These are phyloP conservation scores for Tyria jacobaeae DNA, from an alignment of 2,888 invertebrate species.

Conservation along the genomic window DNA sequence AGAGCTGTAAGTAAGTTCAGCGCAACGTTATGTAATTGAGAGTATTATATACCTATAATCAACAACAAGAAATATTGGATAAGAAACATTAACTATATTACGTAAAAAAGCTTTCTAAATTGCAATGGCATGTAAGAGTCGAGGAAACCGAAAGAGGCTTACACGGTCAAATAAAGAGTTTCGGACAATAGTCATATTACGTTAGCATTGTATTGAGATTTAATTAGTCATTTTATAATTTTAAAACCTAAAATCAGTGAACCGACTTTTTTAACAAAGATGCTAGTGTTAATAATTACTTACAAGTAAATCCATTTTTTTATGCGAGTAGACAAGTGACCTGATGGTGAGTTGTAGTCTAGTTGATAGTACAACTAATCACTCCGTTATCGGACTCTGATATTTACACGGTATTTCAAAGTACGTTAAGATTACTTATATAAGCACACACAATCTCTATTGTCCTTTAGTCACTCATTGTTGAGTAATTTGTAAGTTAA, in stretches of 20 bases:
- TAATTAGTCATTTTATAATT: neutral
- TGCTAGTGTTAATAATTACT: conserved; percentile 3
- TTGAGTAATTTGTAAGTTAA: no score
- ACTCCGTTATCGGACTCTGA: conserved; percentile 32
- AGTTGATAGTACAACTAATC: conserved; percentile 24
- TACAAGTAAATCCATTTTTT: conserved; percentile 7
- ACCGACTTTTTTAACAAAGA: neutral
- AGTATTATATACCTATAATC: neutral
- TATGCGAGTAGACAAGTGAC: conserved; percentile 8
- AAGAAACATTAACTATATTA: conserved; percentile 23
- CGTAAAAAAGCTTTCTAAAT: conserved; percentile 35
- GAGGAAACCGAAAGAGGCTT: conserved; percentile 14
- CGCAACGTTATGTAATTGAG: neutral
- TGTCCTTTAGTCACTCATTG: no score
- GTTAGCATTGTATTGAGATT: neutral
- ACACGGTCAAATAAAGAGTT: conserved; percentile 24
- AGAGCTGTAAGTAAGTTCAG: no score
- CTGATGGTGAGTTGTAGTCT: no score
- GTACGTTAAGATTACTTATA: neutral
- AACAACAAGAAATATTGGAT: neutral
- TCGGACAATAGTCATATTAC: conserved; percentile 7
- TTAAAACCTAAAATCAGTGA: neutral
- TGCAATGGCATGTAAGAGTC: conserved; percentile 13
- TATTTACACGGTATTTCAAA: neutral
- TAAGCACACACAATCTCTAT: neutral